Evolutionary conservation across 2,888 invertebrate species (phyloP).

Genomic region (Lucinisca nassula): DNA sequence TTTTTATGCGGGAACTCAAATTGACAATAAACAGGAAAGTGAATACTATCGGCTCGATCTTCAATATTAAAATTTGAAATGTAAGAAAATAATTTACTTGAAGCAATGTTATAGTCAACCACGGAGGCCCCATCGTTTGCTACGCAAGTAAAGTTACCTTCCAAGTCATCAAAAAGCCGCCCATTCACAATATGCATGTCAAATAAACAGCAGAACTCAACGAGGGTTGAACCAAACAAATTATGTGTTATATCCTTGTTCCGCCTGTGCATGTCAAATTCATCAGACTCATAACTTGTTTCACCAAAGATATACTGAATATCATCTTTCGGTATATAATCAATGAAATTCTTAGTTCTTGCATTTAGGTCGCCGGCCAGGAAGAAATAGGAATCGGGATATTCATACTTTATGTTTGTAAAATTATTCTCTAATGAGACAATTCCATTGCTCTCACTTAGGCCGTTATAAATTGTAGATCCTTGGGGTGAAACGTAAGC

Average conservation of each 20-base stretch:
- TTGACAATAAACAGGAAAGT: slow-evolving; percentile 26
- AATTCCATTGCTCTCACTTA: slow-evolving; percentile 35
- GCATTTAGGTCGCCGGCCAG: slow-evolving; percentile 43
- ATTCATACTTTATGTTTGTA: slow-evolving; percentile 3
- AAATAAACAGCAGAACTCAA: slow-evolving; percentile 31
- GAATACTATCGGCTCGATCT: slow-evolving; percentile 8
- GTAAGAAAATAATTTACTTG: slow-evolving; percentile 10
- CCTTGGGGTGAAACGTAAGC: slow-evolving; percentile 29
- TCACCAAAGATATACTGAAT: slow-evolving; percentile 24
- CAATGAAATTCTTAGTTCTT: slow-evolving; percentile 41
- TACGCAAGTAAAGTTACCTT: slow-evolving; percentile 23
- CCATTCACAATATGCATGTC: slow-evolving; percentile 41
- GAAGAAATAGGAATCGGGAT: slow-evolving; percentile 28
- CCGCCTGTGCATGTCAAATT: slow-evolving; percentile 22
- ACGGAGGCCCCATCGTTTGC: slow-evolving; percentile 25
- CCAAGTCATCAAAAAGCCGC: neutral
- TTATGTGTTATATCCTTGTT: slow-evolving; percentile 28
- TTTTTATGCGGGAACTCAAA: neutral
- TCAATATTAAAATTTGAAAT: slow-evolving; percentile 11
- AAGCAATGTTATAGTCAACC: slow-evolving; percentile 36
- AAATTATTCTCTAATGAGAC: slow-evolving; percentile 31
- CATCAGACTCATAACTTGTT: slow-evolving; percentile 21
- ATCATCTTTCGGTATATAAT: slow-evolving; percentile 32
- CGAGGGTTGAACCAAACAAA: slow-evolving; percentile 20
- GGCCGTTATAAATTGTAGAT: slow-evolving; percentile 22